Base-by-base conservation (phyloP, 1,140 invertebrate species). In the Sogatella furcifera region DNA sequence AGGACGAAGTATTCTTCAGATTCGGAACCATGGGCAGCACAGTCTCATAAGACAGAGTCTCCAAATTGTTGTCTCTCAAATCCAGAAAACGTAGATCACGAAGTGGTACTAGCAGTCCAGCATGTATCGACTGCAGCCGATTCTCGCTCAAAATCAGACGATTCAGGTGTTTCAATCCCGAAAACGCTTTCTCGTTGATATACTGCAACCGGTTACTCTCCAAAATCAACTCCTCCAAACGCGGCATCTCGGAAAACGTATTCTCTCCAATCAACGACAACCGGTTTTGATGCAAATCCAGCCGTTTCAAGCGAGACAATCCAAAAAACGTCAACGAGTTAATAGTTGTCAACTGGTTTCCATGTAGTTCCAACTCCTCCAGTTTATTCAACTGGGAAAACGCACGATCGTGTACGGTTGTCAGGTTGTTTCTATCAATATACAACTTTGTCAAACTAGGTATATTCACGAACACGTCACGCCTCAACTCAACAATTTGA, bases 11-110 rank as follows among this genome's bases (percentile, higher is more conserved):
- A 66, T 84, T 84, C 71, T 85, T 84, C 68, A 89, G 78, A 73
- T 89, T 89, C 59, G 80, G 79, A 61, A 88, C 70, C 69, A 92
- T 81, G 5, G 87, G 87, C 52, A 79, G 77, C 62, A 90, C 77
- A 41, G 83, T 84, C 61, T 84, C 82, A 69, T 81, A 82, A 62
- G 84, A 84, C 67, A 91, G 76, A n/a, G 84, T 86, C 66, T 81
- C 79, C 60, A 91, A 77, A 57, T 77, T 71, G 69, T 92, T 90
- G 8, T 82, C 78, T 64, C 84, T 77, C 41, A 91, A 72, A 72
- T 90, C 85, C 60, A 92, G 74, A 58, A 82, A 82, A 60, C 80
- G 77, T 1, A 91, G 72, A 2, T 78, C 79, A 4, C 80, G 76
- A 0, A 84, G 80, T 11, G 81, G 81, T 49, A 77, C 76, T 55